Percentiles rank a stretch among this genome's conserved stretches.
phyloP scores from a whole-genome alignment of 2,888 invertebrate genomes.

The Phortica magna region DNA sequence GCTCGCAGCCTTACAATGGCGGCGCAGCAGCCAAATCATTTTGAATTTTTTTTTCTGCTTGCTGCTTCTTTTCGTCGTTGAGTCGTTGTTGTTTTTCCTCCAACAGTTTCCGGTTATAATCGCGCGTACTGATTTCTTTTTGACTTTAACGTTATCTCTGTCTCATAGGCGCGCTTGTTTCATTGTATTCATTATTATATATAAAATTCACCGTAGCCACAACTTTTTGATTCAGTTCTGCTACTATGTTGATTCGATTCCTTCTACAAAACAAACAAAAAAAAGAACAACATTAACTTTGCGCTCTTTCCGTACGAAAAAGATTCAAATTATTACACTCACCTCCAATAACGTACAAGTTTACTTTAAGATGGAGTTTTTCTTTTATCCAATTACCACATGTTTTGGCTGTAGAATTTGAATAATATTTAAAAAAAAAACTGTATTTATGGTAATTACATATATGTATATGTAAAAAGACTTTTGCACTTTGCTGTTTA shows the following conservation, averaged over 20 bases:
- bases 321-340: no score
- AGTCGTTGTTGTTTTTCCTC: constrained; percentile 9
- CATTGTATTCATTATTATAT: neutral
- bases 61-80: neutral
- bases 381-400: neutral
- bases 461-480: neutral
- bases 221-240: neutral
- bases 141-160: constrained; percentile 24
- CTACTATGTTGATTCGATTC: no score
- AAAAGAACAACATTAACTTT: no score
- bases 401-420: neutral
- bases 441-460: neutral
- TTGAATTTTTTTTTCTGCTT: neutral
- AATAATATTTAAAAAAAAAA: neutral
- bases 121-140: constrained; percentile 29
- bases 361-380: neutral
- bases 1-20: neutral
- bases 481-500: neutral
- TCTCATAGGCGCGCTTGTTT: neutral
- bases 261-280: no score
- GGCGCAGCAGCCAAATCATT: constrained; percentile 17
- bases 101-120: constrained; percentile 29
- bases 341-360: no score
- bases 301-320: no score
- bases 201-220: neutral